Percentiles rank a stretch among this genome's conserved stretches.
Evolutionary conservation across 2,888 invertebrate genomes (phyloP).

Genomic region (Lissocephala sabroskyi): DNA sequence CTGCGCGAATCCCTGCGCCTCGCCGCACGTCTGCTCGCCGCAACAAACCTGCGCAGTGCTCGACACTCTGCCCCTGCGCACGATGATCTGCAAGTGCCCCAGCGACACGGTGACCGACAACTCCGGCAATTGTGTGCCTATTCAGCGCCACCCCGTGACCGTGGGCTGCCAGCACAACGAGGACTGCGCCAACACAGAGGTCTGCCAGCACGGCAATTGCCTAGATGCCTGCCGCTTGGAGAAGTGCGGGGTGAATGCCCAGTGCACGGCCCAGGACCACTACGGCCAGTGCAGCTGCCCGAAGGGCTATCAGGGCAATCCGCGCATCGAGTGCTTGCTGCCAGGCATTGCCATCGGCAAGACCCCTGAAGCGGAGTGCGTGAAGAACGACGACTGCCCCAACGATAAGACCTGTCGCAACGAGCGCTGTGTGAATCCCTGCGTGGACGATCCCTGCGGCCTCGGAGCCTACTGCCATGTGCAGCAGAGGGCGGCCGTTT

Average conservation of each 20-base stretch:
- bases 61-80: constrained; percentile 85
- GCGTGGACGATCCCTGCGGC: constrained; percentile 82
- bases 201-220: constrained; percentile 84
- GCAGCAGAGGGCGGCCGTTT: constrained; percentile 82
- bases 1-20: constrained; percentile 85
- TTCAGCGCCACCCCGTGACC: constrained; percentile 73
- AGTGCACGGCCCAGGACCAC: constrained; percentile 84
- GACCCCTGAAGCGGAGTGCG: constrained; percentile 78
- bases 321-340: constrained; percentile 82
- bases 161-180: constrained; percentile 80
- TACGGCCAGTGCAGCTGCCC: constrained; percentile 86
- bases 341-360: constrained; percentile 40
- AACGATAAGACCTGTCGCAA: constrained; percentile 83
- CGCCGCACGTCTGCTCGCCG: constrained; percentile 81
- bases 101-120: constrained; percentile 83
- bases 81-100: constrained; percentile 90
- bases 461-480: constrained; percentile 87
- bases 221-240: constrained; percentile 85
- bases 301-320: constrained; percentile 83
- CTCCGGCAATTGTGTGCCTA: constrained; percentile 80
- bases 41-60: constrained; percentile 86
- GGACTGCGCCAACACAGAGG: constrained; percentile 83
- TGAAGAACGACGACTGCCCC: constrained; percentile 83
- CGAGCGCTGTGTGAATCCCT: constrained; percentile 85
- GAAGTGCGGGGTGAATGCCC: constrained; percentile 86